phyloP scores from a whole-genome alignment of 2,888 invertebrate genomes.

The Thalpophila matura region DNA sequence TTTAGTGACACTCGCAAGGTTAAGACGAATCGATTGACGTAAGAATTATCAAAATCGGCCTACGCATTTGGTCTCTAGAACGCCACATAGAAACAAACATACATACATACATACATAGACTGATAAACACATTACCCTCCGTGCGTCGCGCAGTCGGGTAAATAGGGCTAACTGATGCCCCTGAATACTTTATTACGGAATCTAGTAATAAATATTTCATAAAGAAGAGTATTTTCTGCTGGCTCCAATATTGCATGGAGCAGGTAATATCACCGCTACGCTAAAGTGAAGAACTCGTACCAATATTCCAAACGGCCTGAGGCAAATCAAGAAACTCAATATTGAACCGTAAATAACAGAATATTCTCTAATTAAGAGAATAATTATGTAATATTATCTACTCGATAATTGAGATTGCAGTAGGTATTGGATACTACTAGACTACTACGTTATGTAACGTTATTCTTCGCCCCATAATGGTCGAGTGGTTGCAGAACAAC shows the following conservation, averaged over 20 bases:
- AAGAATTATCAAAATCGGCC: too few relatives aligned
- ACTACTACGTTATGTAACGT: neutral
- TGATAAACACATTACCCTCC: too few relatives aligned
- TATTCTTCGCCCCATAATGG: neutral
- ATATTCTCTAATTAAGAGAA: conserved; percentile 13
- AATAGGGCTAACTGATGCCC: too few relatives aligned
- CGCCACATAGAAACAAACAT: too few relatives aligned
- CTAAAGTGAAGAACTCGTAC: conserved; percentile 5
- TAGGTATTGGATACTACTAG: too few relatives aligned
- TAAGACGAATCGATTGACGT: too few relatives aligned
- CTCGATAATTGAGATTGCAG: neutral
- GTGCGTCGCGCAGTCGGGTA: too few relatives aligned
- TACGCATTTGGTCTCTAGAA: too few relatives aligned
- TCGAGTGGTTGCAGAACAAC: neutral
- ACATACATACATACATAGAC: too few relatives aligned
- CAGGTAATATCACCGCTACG: neutral
- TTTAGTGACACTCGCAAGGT: too few relatives aligned
- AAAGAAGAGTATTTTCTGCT: neutral
- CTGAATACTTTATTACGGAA: too few relatives aligned
- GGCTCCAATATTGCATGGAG: neutral
- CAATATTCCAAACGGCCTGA: neutral
- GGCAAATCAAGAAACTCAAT: conserved; percentile 15
- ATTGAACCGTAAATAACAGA: conserved; percentile 5
- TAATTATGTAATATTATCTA: conserved; percentile 6
- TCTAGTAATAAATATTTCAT: too few relatives aligned